Percentiles rank a stretch among this genome's conserved stretches.
phyloP scores from a whole-genome alignment of 1,140 invertebrate species.

The Spodoptera litura region DNA sequence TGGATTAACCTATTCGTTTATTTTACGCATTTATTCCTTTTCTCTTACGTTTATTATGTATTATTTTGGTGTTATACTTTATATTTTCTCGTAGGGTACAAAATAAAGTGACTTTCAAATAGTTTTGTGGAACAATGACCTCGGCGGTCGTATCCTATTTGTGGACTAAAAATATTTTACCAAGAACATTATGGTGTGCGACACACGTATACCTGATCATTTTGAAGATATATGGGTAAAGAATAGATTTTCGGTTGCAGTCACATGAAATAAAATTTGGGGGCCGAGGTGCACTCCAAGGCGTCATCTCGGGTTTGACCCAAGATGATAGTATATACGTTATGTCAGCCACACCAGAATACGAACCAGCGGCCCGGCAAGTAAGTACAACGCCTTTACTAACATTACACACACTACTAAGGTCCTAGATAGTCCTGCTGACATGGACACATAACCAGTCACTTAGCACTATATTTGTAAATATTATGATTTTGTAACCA shows the following conservation, averaged over 20 bases:
- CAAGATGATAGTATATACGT: constrained; percentile 85
- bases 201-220: constrained; percentile 66
- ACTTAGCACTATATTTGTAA: constrained; percentile 45
- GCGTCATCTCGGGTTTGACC: constrained; percentile 82
- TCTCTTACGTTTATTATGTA: constrained; percentile 54
- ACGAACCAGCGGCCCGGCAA: constrained; percentile 84
- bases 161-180: constrained; percentile 82
- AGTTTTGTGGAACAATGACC: constrained; percentile 83
- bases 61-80: constrained; percentile 72
- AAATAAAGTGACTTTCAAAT: constrained; percentile 78
- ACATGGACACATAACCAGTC: constrained; percentile 33
- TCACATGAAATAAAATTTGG: constrained; percentile 80
- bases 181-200: constrained; percentile 73
- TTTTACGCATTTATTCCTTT: constrained; percentile 66
- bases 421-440: constrained; percentile 15
- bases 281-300: constrained; percentile 76
- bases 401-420: constrained; percentile 8
- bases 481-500: constrained; percentile 48
- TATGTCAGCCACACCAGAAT: constrained; percentile 85
- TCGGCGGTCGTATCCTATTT: constrained; percentile 79
- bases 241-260: constrained; percentile 83
- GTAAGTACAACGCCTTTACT: constrained; percentile 69
- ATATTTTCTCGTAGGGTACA: constrained; percentile 79
- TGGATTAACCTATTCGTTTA: constrained; percentile 82
- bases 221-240: constrained; percentile 76